A percentile compares a stretch with the other conserved stretches of the same genome.
Conservation (phyloP, 2,888 invertebrate species). For the Alloplasta piceator region DNA sequence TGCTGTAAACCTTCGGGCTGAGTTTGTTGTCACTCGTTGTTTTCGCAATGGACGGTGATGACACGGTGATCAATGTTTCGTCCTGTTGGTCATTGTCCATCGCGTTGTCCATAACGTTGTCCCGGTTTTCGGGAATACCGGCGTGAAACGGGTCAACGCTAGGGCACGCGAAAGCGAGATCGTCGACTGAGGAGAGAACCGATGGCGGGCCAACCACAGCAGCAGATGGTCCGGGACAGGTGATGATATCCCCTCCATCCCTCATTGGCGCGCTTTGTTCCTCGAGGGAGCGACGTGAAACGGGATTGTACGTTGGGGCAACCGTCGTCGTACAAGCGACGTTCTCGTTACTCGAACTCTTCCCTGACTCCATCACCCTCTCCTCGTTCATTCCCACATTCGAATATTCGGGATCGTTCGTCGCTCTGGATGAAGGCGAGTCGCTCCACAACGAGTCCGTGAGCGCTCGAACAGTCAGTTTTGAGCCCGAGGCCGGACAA, state of each 20-base stretch:
- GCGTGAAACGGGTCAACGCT: conserved; percentile 61
- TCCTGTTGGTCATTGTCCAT: conserved; percentile 15
- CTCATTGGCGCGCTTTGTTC: conserved; percentile 53
- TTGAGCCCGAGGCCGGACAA: conserved; percentile 73
- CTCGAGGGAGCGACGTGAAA: conserved; percentile 52
- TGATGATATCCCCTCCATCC: conserved; percentile 76
- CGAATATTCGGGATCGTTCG: conserved; percentile 63
- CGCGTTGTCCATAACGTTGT: conserved; percentile 24
- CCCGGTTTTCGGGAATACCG: conserved; percentile 57
- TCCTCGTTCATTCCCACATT: conserved; percentile 48
- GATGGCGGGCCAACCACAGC: conserved; percentile 68
- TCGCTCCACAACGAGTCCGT: conserved; percentile 85
- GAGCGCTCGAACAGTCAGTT: conserved; percentile 88
- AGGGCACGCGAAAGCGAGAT: conserved; percentile 72
- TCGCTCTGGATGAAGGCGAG: conserved; percentile 50
- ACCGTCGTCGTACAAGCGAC: conserved; percentile 54
- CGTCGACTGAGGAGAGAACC: conserved; percentile 74
- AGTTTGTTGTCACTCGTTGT: conserved; percentile 84
- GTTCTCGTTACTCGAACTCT: conserved; percentile 60
- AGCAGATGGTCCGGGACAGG: conserved; percentile 79
- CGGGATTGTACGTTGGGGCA: conserved; percentile 50
- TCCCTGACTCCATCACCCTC: conserved; percentile 37
- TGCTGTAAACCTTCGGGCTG: conserved; percentile 87
- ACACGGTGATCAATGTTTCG: conserved; percentile 15
- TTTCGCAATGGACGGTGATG: background rate